These are phyloP conservation scores for Prenolepis imparis DNA, from an alignment of 2,888 invertebrate species.

Conservation along the genomic window DNA sequence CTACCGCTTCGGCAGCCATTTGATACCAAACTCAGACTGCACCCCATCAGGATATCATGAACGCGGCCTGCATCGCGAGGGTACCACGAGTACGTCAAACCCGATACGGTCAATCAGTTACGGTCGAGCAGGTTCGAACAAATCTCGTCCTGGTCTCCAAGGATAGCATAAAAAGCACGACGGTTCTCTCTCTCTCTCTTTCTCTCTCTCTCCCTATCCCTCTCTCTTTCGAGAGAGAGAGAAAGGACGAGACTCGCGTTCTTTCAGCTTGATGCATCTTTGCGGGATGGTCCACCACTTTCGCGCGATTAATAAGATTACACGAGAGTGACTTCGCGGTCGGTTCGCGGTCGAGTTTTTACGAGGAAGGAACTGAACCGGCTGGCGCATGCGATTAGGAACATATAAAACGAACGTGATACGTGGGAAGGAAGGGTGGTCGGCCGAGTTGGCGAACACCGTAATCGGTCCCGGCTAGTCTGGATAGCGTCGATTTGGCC, in stretches of 20 bases:
- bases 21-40: constrained; percentile 82
- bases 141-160: constrained; percentile 78
- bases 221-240: not conserved
- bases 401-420: constrained; percentile 51
- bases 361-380: constrained; percentile 36
- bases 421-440: not conserved
- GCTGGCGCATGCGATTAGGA: constrained; percentile 54
- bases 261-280: not conserved
- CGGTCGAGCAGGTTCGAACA: constrained; percentile 80
- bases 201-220: not conserved
- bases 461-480: constrained; percentile 3
- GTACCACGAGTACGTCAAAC: constrained; percentile 2
- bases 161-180: constrained; percentile 77
- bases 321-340: constrained; percentile 3
- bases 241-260: not conserved
- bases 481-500: constrained; percentile 64
- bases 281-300: not conserved
- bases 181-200: constrained; percentile 31
- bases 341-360: constrained; percentile 38
- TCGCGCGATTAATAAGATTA: constrained; percentile 5
- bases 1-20: constrained; percentile 76
- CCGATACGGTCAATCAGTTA: constrained; percentile 71
- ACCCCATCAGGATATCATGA: constrained; percentile 78
- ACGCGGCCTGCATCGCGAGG: not conserved
- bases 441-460: not conserved